Evolutionary conservation across 53 echinoderm and acorn worm species (phyloP).

Genomic region (Apostichopus leukothele): DNA sequence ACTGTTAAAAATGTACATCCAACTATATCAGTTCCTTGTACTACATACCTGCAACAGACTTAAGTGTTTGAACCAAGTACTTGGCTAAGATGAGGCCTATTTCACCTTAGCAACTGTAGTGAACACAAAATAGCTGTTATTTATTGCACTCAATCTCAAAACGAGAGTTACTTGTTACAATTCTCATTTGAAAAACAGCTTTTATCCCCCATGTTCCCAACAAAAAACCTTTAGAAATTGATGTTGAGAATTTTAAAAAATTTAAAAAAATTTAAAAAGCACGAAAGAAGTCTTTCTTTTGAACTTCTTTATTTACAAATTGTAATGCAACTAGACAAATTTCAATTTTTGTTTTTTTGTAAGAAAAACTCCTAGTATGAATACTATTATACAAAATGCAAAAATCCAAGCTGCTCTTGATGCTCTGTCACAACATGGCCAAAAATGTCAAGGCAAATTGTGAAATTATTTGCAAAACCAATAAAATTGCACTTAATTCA

Average conservation of each 20-base stretch:
- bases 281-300: background rate
- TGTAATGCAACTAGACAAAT: conserved; percentile 41
- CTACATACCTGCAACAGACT: too few relatives aligned
- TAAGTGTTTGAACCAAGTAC: too few relatives aligned
- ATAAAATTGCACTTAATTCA: conserved; percentile 44
- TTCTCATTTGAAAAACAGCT: too few relatives aligned
- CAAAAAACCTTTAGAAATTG: too few relatives aligned
- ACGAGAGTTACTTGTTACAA: too few relatives aligned
- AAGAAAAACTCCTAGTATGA: conserved; percentile 42
- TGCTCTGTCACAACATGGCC: background rate
- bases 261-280: background rate
- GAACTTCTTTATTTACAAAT: conserved; percentile 46
- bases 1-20: too few relatives aligned
- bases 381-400: conserved; percentile 38
- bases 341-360: conserved; percentile 32
- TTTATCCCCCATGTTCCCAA: too few relatives aligned
- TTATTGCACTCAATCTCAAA: too few relatives aligned
- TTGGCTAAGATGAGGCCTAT: too few relatives aligned
- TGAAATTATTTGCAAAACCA: conserved; percentile 43
- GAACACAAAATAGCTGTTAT: too few relatives aligned
- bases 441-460: conserved; percentile 41
- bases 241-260: background rate
- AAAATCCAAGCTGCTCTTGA: conserved; percentile 38
- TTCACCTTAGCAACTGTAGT: too few relatives aligned
- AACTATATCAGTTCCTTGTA: too few relatives aligned